phyloP scores from a whole-genome alignment of 1,140 invertebrate species.

The Panulirus ornatus region DNA sequence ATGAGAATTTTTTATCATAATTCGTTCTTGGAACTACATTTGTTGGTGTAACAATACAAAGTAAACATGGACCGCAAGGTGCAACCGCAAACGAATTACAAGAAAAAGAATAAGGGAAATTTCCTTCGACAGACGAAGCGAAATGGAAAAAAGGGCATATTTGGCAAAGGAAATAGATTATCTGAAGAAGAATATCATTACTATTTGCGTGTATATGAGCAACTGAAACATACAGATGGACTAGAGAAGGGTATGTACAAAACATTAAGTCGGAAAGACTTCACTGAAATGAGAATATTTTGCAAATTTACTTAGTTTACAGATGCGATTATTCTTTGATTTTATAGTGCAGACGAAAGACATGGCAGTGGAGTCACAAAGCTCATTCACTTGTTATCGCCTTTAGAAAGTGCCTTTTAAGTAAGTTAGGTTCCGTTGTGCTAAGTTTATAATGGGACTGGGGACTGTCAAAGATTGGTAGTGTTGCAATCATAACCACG shows the following conservation, averaged over 20 bases:
- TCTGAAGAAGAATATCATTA: constrained; percentile 62
- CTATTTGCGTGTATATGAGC: constrained; percentile 47
- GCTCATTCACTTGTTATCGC: background rate
- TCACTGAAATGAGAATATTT: background rate
- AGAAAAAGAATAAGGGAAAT: constrained; percentile 49
- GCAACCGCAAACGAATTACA: too few relatives aligned
- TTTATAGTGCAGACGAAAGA: too few relatives aligned
- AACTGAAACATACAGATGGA: constrained; percentile 43
- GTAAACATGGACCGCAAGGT: too few relatives aligned
- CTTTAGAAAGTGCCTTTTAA: background rate
- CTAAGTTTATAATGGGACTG: too few relatives aligned
- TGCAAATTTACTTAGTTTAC: background rate
- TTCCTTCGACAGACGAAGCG: constrained; percentile 41
- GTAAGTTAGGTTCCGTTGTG: too few relatives aligned
- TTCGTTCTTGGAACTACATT: too few relatives aligned
- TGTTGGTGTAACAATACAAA: too few relatives aligned
- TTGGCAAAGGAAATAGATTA: constrained; percentile 41
- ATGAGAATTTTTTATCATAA: too few relatives aligned
- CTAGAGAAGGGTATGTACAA: constrained; percentile 41
- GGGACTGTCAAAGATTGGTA: too few relatives aligned
- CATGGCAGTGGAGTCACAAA: too few relatives aligned
- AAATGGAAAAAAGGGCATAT: constrained; percentile 29
- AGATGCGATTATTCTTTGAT: background rate
- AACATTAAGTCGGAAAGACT: background rate
- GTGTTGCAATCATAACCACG: too few relatives aligned